Base-by-base conservation (phyloP, 2,113 vertebrate species). In the Forbesichthys agassizii region DNA sequence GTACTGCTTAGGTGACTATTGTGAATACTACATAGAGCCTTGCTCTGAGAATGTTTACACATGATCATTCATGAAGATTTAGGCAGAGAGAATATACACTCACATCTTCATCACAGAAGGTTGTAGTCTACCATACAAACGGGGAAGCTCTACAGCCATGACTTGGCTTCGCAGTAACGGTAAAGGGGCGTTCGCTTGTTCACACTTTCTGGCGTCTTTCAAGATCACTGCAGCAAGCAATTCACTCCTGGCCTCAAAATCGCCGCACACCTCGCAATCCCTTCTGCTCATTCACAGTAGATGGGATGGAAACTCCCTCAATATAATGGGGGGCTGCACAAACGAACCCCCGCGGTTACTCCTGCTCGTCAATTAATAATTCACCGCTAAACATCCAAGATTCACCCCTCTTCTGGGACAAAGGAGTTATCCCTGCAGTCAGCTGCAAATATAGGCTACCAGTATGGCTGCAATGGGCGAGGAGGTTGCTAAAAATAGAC, bases 401-500 rank as follows among this genome's bases (percentile, higher is more conserved):
- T 66, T 63, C 74, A 68, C 33, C 16, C 64, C 80, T 78, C 65
- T 77, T 60, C 69, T 12, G 64, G 48, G n/a, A 18, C 52, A 13
- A 61, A 77, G 53, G 52, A 75, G 86, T 67, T 79, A 84, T 78
- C 59, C 33, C 84, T 84, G 80, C 85, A 90, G 81, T 87, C 88
- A 82, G 74, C 73, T 80, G 68, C 74, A 79, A 74, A 84, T 77
- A 67, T 75, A 27, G 27, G 27, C 27, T 27, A 76, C 63, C 68
- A 80, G 62, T 71, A 78, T 71, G 79, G 81, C 80, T 85, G 87
- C 84, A 75, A 84, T 81, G 77, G 81, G 81, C 63, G 52, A 75
- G 71, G 77, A 59, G 62, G 65, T 48, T 76, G 81, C 91, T 92
- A 92, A 91, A 92, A 92, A 93, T 92, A 93, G 86, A 64, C 61